Conservation (phyloP, 2,113 vertebrate species). For the Peromyscus leucopus region DNA sequence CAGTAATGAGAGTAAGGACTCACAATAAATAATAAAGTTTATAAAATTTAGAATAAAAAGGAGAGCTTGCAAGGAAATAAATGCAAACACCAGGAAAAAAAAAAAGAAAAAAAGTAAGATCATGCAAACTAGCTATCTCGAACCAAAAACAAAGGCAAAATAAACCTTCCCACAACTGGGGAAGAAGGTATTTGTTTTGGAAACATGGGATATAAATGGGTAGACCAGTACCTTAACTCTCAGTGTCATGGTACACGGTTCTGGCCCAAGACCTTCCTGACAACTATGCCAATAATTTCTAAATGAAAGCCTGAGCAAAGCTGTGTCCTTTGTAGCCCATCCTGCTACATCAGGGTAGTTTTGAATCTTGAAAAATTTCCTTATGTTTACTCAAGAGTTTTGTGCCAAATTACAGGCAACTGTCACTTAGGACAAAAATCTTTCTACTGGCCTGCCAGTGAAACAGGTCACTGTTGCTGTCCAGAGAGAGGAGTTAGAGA, state of each 20-base stretch:
- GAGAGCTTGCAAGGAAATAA: neutral
- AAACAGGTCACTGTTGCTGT: neutral
- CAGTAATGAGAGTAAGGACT: neutral
- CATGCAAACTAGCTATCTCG: neutral
- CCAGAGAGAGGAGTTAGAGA: neutral
- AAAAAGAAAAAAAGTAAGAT: neutral
- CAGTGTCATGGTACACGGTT: neutral
- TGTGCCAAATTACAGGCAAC: constrained; percentile 13
- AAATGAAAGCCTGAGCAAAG: neutral
- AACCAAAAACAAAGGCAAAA: neutral
- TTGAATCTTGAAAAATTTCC: neutral
- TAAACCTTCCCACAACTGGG: neutral
- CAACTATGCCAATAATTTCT: neutral
- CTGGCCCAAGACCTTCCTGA: neutral
- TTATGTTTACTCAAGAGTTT: neutral
- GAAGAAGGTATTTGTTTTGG: neutral
- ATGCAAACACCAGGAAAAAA: neutral
- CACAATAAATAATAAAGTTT: neutral
- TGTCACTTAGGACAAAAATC: constrained; percentile 1
- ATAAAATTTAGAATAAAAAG: neutral
- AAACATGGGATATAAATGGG: neutral
- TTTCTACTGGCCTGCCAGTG: neutral
- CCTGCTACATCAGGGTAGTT: neutral
- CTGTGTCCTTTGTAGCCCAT: neutral
- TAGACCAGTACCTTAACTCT: neutral